A percentile compares a stretch with the other conserved stretches of the same genome.
phyloP scores from a whole-genome alignment of 1,140 invertebrate species.

The Phthorimaea operculella region DNA sequence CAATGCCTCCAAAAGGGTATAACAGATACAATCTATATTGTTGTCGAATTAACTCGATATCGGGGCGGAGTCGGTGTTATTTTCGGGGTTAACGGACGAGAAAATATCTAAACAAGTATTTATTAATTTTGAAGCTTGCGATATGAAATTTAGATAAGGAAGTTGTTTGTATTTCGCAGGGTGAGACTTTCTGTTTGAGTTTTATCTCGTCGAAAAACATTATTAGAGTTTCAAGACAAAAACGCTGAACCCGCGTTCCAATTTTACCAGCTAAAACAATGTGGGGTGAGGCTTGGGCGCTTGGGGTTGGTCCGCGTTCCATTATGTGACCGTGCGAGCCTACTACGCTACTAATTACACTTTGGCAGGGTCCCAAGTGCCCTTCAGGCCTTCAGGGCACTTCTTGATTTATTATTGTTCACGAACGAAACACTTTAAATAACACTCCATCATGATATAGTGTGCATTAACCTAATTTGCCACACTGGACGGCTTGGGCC shows the following conservation, averaged over 20 bases:
- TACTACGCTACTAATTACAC: slow-evolving; percentile 50
- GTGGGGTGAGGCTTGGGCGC: slow-evolving; percentile 13
- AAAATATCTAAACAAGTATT: too few relatives aligned
- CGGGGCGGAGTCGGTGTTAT: neutral
- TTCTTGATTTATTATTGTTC: slow-evolving; percentile 48
- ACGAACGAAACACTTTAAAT: slow-evolving; percentile 43
- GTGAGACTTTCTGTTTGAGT: neutral
- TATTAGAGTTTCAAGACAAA: slow-evolving; percentile 5
- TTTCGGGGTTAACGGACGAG: neutral
- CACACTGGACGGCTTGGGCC: neutral
- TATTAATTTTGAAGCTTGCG: too few relatives aligned
- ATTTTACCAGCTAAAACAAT: slow-evolving; percentile 45
- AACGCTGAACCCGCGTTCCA: slow-evolving; percentile 18
- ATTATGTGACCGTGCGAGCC: slow-evolving; percentile 38
- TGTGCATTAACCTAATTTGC: slow-evolving; percentile 20
- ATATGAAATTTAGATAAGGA: too few relatives aligned
- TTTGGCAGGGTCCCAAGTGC: slow-evolving; percentile 49
- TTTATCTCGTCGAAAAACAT: slow-evolving; percentile 1
- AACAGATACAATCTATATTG: slow-evolving; percentile 5
- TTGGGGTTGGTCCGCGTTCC: slow-evolving; percentile 22
- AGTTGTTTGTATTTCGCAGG: too few relatives aligned
- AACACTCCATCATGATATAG: slow-evolving; percentile 35
- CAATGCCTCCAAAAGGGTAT: slow-evolving; percentile 10
- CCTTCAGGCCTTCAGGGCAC: slow-evolving; percentile 30
- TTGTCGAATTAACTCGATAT: neutral